Evolutionary conservation across 2,797 vertebrate genomes (phyloP), one percentile per base, ranked within the genome.

Genomic region (Nasua narica): DNA sequence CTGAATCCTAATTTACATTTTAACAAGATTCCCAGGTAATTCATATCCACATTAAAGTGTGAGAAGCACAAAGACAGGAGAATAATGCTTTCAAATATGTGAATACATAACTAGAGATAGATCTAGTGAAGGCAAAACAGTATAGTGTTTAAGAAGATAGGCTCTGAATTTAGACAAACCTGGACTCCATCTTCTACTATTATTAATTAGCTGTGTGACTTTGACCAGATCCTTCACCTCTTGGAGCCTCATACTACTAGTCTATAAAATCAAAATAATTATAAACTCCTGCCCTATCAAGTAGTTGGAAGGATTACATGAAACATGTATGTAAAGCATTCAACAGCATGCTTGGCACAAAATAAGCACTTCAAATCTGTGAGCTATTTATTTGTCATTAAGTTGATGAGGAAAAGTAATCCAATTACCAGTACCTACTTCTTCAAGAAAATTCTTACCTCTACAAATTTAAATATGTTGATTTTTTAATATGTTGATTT

Each of bases 391-490:
- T 81, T 70, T 90, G 58, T 62, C 37, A 82, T 67, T 37, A 87
- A 65, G 40, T 23, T 97, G 52, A 86, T 69, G 21, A 96, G 14
- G 12, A 40, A 86, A 72, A 48, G 79, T 60, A 93, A 87, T 91
- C 5, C n/a, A 91, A 82, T 48, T 85, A 94, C 60, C 50, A 95
- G 60, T 15, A 95, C 43, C n/a, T 74, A 93, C 69, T 95, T 94
- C 27, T 72, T 79, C 50, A 78, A 92, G 70, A 25, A 97, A 94
- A 97, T 84, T 94, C 67, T 95, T 77, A 95, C 19, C 37, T 84
- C 69, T 94, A 18, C 27, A 95, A 91, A 92, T 96, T 81, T 83
- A 93, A 86, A 65, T 67, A 21, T 54, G 11, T 78, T 72, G 52
- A 40, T 91, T 92, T 86, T 90, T 90, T 43, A 35, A 18, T 67